Conservation (phyloP, 2,797 vertebrate genomes). For the Mastacembelus armatus region DNA sequence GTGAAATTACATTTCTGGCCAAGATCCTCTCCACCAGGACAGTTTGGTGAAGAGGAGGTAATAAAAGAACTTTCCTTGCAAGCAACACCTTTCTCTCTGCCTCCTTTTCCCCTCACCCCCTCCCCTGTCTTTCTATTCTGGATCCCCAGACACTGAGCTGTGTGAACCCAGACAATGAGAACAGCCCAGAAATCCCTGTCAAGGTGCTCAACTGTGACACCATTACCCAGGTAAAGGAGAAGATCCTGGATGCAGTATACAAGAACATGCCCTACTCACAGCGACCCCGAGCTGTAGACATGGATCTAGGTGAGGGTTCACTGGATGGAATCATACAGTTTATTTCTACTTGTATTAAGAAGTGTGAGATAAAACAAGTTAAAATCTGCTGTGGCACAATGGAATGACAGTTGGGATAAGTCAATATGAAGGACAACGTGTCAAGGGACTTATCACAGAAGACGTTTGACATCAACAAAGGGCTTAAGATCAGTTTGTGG, state of each 20-base stretch:
- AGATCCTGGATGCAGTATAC: conserved; percentile 96
- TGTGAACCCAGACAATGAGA: conserved; percentile 98
- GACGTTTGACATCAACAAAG: conserved; percentile 35
- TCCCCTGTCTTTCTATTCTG: conserved; percentile 14
- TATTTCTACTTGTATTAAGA: background rate
- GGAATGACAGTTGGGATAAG: conserved; percentile 20
- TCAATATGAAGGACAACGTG: conserved; percentile 5
- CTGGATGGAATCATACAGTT: background rate
- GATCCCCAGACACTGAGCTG: conserved; percentile 93
- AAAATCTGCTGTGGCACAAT: conserved; percentile 9
- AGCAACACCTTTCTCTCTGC: conserved; percentile 54
- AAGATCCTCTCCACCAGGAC: conserved; percentile 67
- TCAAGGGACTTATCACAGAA: conserved; percentile 25
- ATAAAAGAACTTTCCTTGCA: conserved; percentile 73
- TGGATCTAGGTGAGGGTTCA: conserved; percentile 92
- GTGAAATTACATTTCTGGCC: conserved; percentile 86
- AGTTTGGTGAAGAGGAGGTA: conserved; percentile 62
- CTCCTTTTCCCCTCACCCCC: conserved; percentile 3
- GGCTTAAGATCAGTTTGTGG: conserved; percentile 32
- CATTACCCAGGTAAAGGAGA: conserved; percentile 98
- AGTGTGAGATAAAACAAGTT: background rate
- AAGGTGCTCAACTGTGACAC: conserved; percentile 99
- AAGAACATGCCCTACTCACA: conserved; percentile 98
- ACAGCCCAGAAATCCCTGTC: conserved; percentile 97
- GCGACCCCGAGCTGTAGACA: conserved; percentile 92